Percentiles rank a stretch among this genome's conserved stretches.
Conservation (phyloP, 92 coral and sea anemone species). For the Phenganax subtilis region DNA sequence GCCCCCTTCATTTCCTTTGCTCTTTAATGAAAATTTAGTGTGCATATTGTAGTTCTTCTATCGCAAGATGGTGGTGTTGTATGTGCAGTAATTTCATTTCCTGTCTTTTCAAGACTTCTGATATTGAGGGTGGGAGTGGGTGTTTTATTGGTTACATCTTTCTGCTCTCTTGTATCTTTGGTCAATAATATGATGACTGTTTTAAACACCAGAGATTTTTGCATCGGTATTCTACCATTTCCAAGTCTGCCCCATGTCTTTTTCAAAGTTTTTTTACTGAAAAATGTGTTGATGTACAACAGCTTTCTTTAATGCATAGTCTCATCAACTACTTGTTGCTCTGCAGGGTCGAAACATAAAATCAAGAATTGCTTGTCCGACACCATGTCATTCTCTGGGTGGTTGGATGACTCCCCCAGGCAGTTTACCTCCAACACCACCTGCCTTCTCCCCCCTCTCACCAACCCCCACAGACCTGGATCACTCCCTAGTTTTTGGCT, state of each 20-base stretch:
- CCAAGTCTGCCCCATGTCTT: too few species aligned
- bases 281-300: too few species aligned
- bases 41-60: too few species aligned
- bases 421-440: constrained; percentile 80
- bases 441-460: constrained; percentile 61
- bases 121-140: too few species aligned
- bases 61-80: too few species aligned
- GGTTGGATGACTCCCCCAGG: constrained; percentile 83
- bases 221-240: too few species aligned
- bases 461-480: constrained; percentile 67
- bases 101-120: too few species aligned
- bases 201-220: too few species aligned
- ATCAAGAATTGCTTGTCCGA: constrained; percentile 15
- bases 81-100: too few species aligned
- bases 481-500: constrained; percentile 75
- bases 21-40: too few species aligned
- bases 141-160: neutral
- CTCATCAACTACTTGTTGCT: neutral
- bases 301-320: neutral
- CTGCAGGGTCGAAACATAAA: constrained; percentile 22
- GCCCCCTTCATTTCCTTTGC: neutral
- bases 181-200: too few species aligned
- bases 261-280: too few species aligned
- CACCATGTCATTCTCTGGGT: constrained; percentile 23
- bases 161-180: neutral